Evolutionary conservation across 2,888 invertebrate species (phyloP).

Genomic region (Calephelis perditalis): DNA sequence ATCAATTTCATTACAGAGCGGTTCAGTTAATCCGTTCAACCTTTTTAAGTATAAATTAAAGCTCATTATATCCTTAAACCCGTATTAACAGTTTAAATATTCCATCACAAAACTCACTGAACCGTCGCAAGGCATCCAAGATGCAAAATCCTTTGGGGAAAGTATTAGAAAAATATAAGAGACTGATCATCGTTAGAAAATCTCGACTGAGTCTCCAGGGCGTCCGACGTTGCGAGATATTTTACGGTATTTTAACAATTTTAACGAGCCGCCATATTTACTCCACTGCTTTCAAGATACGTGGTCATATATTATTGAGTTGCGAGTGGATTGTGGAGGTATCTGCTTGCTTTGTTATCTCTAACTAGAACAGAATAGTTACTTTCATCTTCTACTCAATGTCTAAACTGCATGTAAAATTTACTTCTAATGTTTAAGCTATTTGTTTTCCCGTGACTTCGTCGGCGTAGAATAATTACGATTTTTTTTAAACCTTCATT

Average conservation of each 20-base stretch:
- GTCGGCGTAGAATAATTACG: too few relatives aligned
- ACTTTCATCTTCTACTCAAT: background rate
- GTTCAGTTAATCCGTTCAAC: constrained; percentile 31
- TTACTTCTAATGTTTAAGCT: too few relatives aligned
- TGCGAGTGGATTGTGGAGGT: constrained; percentile 17
- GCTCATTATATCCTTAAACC: constrained; percentile 31
- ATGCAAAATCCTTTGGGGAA: constrained; percentile 59
- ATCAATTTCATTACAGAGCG: constrained; percentile 34
- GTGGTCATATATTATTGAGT: constrained; percentile 46
- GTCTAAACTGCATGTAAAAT: too few relatives aligned
- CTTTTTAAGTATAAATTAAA: constrained; percentile 33
- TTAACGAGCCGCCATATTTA: constrained; percentile 73
- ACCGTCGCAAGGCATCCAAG: constrained; percentile 45
- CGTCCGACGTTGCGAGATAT: constrained; percentile 66
- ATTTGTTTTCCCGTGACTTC: too few relatives aligned
- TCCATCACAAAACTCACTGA: constrained; percentile 50
- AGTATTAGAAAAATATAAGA: constrained; percentile 69
- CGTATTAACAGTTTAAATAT: constrained; percentile 41
- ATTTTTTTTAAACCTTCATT: too few relatives aligned
- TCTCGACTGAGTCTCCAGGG: constrained; percentile 49
- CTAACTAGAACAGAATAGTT: background rate
- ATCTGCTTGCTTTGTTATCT: constrained; percentile 13
- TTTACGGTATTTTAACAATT: constrained; percentile 77
- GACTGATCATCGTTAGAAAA: constrained; percentile 47
- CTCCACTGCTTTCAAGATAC: constrained; percentile 55